Evolutionary conservation across 2,797 vertebrate species (phyloP), one percentile per base, ranked within the genome.

Genomic region (Anniella stebbinsi): DNA sequence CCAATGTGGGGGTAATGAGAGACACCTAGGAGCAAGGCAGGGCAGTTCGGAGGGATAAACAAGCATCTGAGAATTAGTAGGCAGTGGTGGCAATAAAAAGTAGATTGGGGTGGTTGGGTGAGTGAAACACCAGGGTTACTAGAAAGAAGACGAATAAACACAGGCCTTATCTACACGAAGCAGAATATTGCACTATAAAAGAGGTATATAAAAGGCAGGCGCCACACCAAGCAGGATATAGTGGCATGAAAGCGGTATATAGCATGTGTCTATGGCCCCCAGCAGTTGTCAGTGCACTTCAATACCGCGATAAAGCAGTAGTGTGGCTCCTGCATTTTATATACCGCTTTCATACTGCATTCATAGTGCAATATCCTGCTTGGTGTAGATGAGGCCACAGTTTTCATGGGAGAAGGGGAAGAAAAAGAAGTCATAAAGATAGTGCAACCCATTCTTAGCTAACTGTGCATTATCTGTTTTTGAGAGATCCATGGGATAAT

Each of bases 401-500:
- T 80, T 54, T 38, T 88, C 6, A 30, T 63, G 45, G 57, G 2
- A 54, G 12, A 17, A 69, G 30, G 23, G 28, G 8, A 69, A 69
- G 10, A 9, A 69, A 73, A 38, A 57, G 36, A 7, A 82, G 38
- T 48, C 48, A 30, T 30, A 76, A 84, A 66, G n/a, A 33, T 91
- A 45, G 75, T 92, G 81, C 25, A 76, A 45, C 57, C 54, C 36
- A 76, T 54, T 54, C 60, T 11, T 28, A 82, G 38, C 60, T 76
- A 60, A 69, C 66, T 81, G 7, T 81, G 67, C 41, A 57, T 72
- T 21, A 54, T 66, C 33, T 89, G 60, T 84, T 89, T 89, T 84
- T 84, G 9, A 78, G 38, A 88, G 67, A 92, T 92, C 90, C 90
- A 63, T 89, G 9, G 89, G 87, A 88, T 82, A 88, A 84, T 3